Base-by-base conservation (phyloP, 2,888 invertebrate genomes). In the Netelia inedita region DNA sequence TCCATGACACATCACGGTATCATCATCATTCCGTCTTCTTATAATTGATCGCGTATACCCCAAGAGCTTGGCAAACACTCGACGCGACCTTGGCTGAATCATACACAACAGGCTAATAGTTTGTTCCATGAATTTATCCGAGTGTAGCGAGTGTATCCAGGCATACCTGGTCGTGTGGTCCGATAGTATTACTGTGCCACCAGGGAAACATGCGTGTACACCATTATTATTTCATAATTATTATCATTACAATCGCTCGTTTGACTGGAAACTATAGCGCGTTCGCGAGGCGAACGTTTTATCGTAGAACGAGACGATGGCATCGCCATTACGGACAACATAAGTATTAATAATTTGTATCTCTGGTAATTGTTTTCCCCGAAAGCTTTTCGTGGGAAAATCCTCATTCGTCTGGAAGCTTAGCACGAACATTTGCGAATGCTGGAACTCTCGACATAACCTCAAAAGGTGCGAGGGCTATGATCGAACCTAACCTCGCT, bases 51-150 rank as follows among this genome's bases (percentile, higher is more conserved):
- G 71, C 72, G 61, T 57, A 16, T 43, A 59, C 57, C 23, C 63
- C 57, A 73, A 50, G 68, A 73, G 78, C 81, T 50, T 66, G 50
- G 68, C 21, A 55, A 83, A 69, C 41, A 23, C 8, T 41, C 61
- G 61, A n/a, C 46, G 19, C 66, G 82, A 55, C 85, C 85, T 85
- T 85, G 82, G 43, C 75, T 78, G 43, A 78, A 81, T 85, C 63
- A 65, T 69, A 63, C 57, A 53, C 46, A 66, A 80, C 41, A 55
- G 76, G 21, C 75, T 76, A 61, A 66, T 76, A 14, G 19, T 75
- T 69, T 74, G 55, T 75, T 75, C 46, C 41, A 68, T 59, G 50
- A 5, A 23, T 55, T 57, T 71, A 46, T 59, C 9, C 21, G 57
- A 21, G 35, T 65, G 41, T 76, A 16, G 41, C 19, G 50, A 74